Percentiles rank a stretch among this genome's conserved stretches.
These are phyloP conservation scores for Micrasema longulum DNA, from an alignment of 1,140 invertebrate genomes.

Conservation along the genomic window DNA sequence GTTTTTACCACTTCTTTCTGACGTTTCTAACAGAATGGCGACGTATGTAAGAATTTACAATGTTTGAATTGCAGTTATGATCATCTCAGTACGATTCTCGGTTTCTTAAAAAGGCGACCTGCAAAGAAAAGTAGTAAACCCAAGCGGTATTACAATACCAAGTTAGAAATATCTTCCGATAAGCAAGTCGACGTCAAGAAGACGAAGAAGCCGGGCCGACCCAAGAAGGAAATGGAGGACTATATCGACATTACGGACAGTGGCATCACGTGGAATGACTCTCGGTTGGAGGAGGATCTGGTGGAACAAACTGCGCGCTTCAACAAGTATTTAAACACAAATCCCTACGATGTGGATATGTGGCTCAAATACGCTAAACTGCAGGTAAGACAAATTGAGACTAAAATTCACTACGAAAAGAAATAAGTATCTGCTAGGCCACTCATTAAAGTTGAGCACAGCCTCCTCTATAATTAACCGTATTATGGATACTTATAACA, in stretches of 20 bases:
- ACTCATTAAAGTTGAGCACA: no score
- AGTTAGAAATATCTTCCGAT: background rate
- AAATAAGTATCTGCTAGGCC: no score
- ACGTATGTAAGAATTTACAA: no score
- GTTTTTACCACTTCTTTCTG: no score
- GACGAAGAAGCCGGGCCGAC: background rate
- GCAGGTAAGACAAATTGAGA: conserved; percentile 49
- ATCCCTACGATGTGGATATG: conserved; percentile 50
- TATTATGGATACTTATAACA: no score
- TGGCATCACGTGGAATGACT: conserved; percentile 48
- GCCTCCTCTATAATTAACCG: no score
- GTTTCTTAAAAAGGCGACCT: background rate
- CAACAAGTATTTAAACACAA: conserved; percentile 45
- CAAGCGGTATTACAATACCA: conserved; percentile 43
- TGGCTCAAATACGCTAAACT: conserved; percentile 52
- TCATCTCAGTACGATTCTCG: conserved; percentile 12
- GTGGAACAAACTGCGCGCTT: conserved; percentile 46
- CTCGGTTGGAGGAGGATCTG: conserved; percentile 42
- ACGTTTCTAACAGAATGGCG: no score
- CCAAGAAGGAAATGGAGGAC: conserved; percentile 39
- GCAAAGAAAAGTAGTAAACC: conserved; percentile 1
- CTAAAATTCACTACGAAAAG: no score
- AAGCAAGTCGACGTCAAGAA: background rate
- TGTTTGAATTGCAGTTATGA: conserved; percentile 33
- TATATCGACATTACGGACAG: conserved; percentile 49